phyloP scores from a whole-genome alignment of 2,797 vertebrate species.

The Macrochelys suwanniensis region DNA sequence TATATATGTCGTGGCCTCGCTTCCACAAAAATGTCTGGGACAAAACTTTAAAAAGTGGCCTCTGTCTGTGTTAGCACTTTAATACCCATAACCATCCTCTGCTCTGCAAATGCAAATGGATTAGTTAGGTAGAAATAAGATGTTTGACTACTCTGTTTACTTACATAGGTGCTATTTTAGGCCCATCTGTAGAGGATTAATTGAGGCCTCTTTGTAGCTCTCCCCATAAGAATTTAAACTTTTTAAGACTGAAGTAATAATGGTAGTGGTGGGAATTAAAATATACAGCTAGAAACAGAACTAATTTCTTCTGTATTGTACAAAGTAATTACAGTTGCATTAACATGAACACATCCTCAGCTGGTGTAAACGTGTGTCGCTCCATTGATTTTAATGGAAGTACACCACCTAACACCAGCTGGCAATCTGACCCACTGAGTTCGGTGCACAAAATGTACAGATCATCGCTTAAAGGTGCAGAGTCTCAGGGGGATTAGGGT shows the following conservation, averaged over 20 bases:
- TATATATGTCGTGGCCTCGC: not conserved
- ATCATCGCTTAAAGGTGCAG: not conserved
- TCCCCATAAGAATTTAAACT: not conserved
- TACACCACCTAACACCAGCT: not conserved
- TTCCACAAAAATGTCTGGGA: not conserved
- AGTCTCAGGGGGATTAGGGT: not conserved
- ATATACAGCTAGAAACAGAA: not conserved
- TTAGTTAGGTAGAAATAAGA: not conserved
- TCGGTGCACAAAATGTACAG: not conserved
- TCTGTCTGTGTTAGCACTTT: not conserved
- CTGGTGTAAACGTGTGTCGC: not conserved
- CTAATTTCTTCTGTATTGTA: not conserved
- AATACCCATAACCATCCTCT: not conserved
- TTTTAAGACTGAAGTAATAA: not conserved
- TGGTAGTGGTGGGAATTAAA: not conserved
- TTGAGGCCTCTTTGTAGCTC: not conserved
- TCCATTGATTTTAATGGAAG: not conserved
- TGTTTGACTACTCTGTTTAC: not conserved
- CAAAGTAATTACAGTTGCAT: not conserved
- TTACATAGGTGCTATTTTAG: not conserved
- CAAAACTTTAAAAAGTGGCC: not conserved
- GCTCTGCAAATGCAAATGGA: not conserved
- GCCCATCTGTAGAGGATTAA: not conserved
- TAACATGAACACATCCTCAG: not conserved
- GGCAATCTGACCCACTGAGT: not conserved